Base-by-base conservation (phyloP, 2,113 vertebrate species). In the Tapirus terrestris region DNA sequence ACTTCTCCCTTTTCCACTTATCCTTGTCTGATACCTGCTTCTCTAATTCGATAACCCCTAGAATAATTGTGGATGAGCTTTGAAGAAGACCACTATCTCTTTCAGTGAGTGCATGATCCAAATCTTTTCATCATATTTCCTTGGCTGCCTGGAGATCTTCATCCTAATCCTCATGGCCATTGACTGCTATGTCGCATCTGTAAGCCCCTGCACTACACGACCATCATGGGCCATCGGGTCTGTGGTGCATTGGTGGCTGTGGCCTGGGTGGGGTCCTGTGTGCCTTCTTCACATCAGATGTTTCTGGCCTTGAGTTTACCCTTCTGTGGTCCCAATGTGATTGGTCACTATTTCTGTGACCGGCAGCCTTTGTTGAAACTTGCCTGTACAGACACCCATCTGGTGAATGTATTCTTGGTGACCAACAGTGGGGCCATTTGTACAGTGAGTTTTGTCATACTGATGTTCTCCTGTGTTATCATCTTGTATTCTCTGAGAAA, bases 321-420 rank as follows among this genome's bases (percentile, higher is more conserved):
- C 2, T 97, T 96, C 33, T 97, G 97, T 95, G 97, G 96, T 17
- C 88, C 90, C 56, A 97, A 95, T 94, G 45, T 88, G n/a, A 98
- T 96, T 5, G 83, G 97, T 45, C 97, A 98, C 36, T 97, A 86
- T 61, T 90, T 96, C 14, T 98, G 97, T 92, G 98, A 97, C 92
- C 68, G 2, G 51, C 13, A 51, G 51, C 51, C 51, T 51, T 51
- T 51, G 51, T 51, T 51, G 51, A 51, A 51, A 68, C 91, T 96
- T 14, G 83, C 91, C 18, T 97, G 77, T 36, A 2, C 83, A 75
- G 94, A 96, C n/a, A 96, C 72, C 2, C 87, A 83, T 20, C 7
- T 96, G 31, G 29, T 72, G 16, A 96, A 97, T 2, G 60, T 97
- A 1, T 80, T 96, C 8, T 17, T 97, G 17, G 84, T 94, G 0